Evolutionary conservation across 2,797 vertebrate species (phyloP), one percentile per base, ranked within the genome.

Genomic region (Antennarius maculatus): DNA sequence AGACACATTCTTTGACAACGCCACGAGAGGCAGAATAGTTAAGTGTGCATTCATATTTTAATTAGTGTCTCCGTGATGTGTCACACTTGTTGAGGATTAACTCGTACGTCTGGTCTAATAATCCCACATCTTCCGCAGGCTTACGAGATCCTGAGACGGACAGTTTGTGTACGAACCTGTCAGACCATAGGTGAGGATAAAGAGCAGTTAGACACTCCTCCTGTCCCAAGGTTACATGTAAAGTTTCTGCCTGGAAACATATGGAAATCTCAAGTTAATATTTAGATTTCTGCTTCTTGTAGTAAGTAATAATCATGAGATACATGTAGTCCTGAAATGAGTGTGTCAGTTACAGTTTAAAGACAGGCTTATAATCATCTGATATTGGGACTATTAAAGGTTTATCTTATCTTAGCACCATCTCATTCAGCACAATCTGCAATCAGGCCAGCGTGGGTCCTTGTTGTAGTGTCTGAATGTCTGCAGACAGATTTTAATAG

Each of bases 1-100:
- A 89, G 96, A 99, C 52, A 95, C 95, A 0, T 99, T 99, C 94
- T 99, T 99, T 77, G 95, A 99, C 90, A 99, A 95, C 4, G 94
- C 96, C 51, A 99, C 96, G 11, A 94, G 98, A 37, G 97, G 95
- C 71, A 90, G 96, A 89, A 99, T 99, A 84, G 98, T 99, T 39
- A 87, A 96, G 97, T 96, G 58, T 47, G 29, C 9, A 2, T 4
- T 34, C 12, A 2, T 3, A 15, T 15, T 41, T 45, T 0, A 7
- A 14, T 50, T 1, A 8, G 0, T 31, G 47, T 37, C 7, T 61
- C 2, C 0, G 1, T 16, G 1, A 3, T 14, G 15, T 29, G 6
- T 31, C n/a, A 0, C 16, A 9, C 55, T 55, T 51, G 47, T 50
- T 3, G n/a, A 29, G 34, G 16, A 15, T 37, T 46, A 10, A 8